Evolutionary conservation across 2,113 vertebrate species (phyloP).

Genomic region (Engraulis encrasicolus): DNA sequence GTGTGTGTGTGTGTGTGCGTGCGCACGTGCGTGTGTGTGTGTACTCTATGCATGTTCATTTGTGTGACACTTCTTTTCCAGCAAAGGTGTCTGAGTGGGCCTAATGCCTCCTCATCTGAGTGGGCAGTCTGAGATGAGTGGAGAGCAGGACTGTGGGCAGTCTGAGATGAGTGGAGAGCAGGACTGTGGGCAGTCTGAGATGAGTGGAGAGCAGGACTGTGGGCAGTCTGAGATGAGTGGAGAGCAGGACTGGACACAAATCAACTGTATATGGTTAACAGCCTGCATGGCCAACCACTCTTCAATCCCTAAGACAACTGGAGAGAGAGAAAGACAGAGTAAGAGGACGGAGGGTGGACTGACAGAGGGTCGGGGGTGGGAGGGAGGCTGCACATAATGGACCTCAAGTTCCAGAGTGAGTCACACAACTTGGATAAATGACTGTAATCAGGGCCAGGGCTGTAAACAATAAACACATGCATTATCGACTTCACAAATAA

Average conservation of each 20-base stretch:
- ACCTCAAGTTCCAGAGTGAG: too few relatives aligned
- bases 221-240: background rate
- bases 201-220: too few relatives aligned
- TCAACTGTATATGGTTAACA: background rate
- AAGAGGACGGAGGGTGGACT: background rate
- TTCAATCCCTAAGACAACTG: background rate
- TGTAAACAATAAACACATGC: background rate
- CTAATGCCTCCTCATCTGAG: background rate
- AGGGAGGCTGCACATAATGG: too few relatives aligned
- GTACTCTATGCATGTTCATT: too few relatives aligned
- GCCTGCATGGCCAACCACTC: background rate
- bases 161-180: background rate
- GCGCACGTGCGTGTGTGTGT: too few relatives aligned
- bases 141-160: background rate
- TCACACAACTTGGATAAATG: too few relatives aligned
- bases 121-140: background rate
- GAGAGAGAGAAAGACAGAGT: background rate
- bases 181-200: constrained; percentile 1
- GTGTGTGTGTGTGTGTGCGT: too few relatives aligned
- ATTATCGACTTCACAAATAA: background rate
- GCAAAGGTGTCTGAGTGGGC: constrained; percentile 3
- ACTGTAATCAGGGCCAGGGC: too few relatives aligned
- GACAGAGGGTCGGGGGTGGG: too few relatives aligned
- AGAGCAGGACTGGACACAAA: background rate
- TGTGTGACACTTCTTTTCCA: too few relatives aligned